Evolutionary conservation across 2,888 invertebrate species (phyloP), one percentile per base, ranked within the genome.

Genomic region (Lordiphosa fenestrarum): DNA sequence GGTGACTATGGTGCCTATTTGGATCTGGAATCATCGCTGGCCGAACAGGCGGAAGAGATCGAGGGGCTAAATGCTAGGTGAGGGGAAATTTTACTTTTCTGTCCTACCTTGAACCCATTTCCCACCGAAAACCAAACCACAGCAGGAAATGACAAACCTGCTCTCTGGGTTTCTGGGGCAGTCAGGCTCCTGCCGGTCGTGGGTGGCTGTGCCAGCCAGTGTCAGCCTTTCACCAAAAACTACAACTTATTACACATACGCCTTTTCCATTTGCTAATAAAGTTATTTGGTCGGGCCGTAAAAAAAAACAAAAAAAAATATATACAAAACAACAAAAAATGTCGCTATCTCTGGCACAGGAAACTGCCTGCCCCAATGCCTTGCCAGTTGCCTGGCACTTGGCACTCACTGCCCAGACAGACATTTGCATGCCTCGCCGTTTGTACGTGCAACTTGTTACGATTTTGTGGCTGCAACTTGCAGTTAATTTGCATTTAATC

Each of bases 1-100:
- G 97, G 98, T 62, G 99, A 99, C 91, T 98, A 96, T 90, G 98
- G 98, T 51, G 95, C 97, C 54, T 99, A 99, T 91, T 92, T 99
- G 91, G 99, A 99, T 91, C 92, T 98, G 90, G 99, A 99, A 89
- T 95, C 97, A 53, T 96, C 98, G 61, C 93, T 99, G 84, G 95
- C 95, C 83, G 99, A 99, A 90, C 99, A 99, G 89, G 94, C 96
- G 72, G 99, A 99, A 88, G 99, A 99, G 89, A 94, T 99, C 87
- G 98, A 99, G 90, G 97, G 97, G 71, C 95, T 99, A 86, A 95
- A 96, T 89, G 94, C 95, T 87, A 97, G 95, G 98, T 98, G 90
- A 94, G 94, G 75, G 1, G 15, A 15, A 64, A 65, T 76, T 81
- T 76, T 77, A 68, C 73, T 73, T 70, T 64, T 56, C 25, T 53